These are phyloP conservation scores for Drosophila pseudoobscura DNA, from an alignment of 1,140 invertebrate genomes.

Conservation along the genomic window DNA sequence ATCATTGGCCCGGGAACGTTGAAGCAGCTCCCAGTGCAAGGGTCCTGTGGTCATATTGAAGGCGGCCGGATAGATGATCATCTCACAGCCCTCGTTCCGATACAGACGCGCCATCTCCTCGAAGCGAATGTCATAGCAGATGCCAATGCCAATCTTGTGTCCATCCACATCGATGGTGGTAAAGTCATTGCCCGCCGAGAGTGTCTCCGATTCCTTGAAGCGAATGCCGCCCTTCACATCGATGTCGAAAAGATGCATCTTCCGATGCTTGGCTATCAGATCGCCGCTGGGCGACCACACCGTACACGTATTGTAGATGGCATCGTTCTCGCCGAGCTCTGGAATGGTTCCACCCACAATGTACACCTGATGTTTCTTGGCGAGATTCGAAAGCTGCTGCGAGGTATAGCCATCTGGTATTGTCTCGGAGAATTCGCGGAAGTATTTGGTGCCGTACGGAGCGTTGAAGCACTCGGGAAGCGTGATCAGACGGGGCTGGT, in stretches of 20 bases:
- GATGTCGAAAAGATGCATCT: constrained; percentile 98
- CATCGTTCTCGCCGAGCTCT: constrained; percentile 86
- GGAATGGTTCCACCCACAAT: constrained; percentile 96
- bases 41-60: constrained; percentile 98
- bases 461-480: constrained; percentile 98
- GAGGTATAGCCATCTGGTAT: constrained; percentile 91
- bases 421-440: constrained; percentile 91
- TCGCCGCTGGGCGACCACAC: constrained; percentile 93
- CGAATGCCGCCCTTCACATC: constrained; percentile 95
- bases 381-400: constrained; percentile 88
- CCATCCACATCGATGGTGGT: constrained; percentile 89
- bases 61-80: constrained; percentile 95
- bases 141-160: constrained; percentile 94
- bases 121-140: constrained; percentile 98
- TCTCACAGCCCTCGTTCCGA: constrained; percentile 90
- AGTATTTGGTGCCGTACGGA: constrained; percentile 92
- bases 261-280: constrained; percentile 89
- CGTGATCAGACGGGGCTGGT: constrained; percentile 90
- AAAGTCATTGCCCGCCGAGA: constrained; percentile 90
- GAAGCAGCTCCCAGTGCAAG: constrained; percentile 94
- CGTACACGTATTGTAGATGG: constrained; percentile 95
- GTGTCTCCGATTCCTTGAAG: constrained; percentile 95
- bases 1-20: constrained; percentile 90
- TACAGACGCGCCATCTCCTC: constrained; percentile 94
- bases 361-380: constrained; percentile 91